These are phyloP conservation scores for Pherbina coryleti DNA, from an alignment of 2,888 invertebrate genomes.

Conservation along the genomic window DNA sequence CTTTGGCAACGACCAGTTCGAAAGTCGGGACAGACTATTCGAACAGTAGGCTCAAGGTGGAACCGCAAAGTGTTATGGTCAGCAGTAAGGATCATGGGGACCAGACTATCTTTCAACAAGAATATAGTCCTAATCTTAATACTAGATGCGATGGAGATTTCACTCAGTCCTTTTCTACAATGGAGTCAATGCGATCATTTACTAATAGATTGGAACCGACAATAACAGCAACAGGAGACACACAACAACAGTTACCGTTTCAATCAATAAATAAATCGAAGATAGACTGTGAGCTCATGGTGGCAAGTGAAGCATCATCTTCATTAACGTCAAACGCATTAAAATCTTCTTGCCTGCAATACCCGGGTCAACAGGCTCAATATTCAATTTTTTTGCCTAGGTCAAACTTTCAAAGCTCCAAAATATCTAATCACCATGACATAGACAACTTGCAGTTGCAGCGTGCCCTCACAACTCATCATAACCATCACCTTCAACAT, in stretches of 20 bases:
- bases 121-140: neutral
- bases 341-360: neutral
- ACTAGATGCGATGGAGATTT: neutral
- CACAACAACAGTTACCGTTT: neutral
- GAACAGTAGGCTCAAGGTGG: neutral
- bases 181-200: neutral
- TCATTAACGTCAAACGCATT: slow-evolving; percentile 2
- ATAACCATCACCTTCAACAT: slow-evolving; percentile 5
- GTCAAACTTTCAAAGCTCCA: neutral
- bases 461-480: neutral
- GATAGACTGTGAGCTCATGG: neutral
- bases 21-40: neutral
- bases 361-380: neutral
- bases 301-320: slow-evolving; percentile 32
- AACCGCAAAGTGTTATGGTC: neutral
- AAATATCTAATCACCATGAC: too few species aligned
- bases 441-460: neutral
- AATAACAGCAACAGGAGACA: neutral
- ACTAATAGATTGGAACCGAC: neutral
- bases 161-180: neutral
- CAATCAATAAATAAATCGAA: neutral
- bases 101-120: neutral
- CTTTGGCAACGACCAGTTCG: neutral
- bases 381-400: neutral
- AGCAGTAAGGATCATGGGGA: neutral